phyloP scores from a whole-genome alignment of 2,888 invertebrate species.

The Blastobasis lacticolella region DNA sequence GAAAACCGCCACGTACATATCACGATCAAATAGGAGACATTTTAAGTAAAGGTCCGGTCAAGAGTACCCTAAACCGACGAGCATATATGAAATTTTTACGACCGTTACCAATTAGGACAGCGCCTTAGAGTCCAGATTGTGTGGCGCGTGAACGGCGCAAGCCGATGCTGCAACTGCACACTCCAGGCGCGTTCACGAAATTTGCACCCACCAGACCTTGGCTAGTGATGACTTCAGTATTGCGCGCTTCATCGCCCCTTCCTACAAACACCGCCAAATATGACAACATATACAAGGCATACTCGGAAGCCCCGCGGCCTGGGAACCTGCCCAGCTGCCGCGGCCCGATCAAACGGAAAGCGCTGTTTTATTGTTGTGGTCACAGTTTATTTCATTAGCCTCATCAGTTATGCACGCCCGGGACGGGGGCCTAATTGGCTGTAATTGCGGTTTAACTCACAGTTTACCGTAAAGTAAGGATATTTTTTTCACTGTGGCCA shows the following conservation, averaged over 20 bases:
- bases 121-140: too few relatives aligned
- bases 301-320: slow-evolving; percentile 13
- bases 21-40: too few relatives aligned
- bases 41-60: too few relatives aligned
- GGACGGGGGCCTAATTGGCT: slow-evolving; percentile 27
- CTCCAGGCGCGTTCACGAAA: too few relatives aligned
- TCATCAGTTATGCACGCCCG: slow-evolving; percentile 43
- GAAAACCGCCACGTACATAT: too few relatives aligned
- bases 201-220: background rate
- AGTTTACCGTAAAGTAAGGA: slow-evolving; percentile 17
- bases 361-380: slow-evolving; percentile 59
- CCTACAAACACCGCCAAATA: background rate
- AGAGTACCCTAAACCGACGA: too few relatives aligned
- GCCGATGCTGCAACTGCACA: too few relatives aligned
- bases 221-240: slow-evolving; percentile 22
- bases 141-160: too few relatives aligned
- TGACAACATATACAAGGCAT: slow-evolving; percentile 23
- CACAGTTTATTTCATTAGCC: slow-evolving; percentile 59
- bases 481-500: too few relatives aligned
- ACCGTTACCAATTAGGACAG: too few relatives aligned
- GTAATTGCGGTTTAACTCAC: slow-evolving; percentile 34
- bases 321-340: slow-evolving; percentile 46
- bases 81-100: too few relatives aligned
- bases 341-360: slow-evolving; percentile 30
- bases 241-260: slow-evolving; percentile 16